These are phyloP conservation scores for Sorex maritimensis DNA, from an alignment of 2,797 vertebrate species.

Conservation along the genomic window DNA sequence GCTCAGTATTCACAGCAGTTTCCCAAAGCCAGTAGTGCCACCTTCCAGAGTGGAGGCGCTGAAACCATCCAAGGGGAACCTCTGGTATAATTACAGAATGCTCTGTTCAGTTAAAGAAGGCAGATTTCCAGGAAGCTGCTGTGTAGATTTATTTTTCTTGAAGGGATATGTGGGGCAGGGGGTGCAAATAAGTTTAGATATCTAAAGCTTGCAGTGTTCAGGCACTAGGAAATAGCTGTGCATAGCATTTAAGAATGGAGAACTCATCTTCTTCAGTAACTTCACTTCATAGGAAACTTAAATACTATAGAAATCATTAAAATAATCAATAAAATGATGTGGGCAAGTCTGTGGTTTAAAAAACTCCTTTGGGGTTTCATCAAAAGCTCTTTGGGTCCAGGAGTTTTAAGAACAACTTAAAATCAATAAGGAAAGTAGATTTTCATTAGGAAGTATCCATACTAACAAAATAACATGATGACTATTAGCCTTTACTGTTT, in stretches of 20 bases:
- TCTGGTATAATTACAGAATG: too few relatives aligned
- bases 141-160: too few relatives aligned
- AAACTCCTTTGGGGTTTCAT: background rate
- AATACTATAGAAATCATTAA: background rate
- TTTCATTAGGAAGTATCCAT: constrained; percentile 30
- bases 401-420: constrained; percentile 6
- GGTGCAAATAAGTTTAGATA: too few relatives aligned
- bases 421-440: background rate
- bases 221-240: background rate
- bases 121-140: too few relatives aligned
- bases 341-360: background rate
- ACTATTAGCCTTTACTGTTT: background rate
- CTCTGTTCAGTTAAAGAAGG: too few relatives aligned
- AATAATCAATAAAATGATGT: background rate
- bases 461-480: background rate
- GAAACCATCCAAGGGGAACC: too few relatives aligned
- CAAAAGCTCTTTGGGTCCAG: background rate
- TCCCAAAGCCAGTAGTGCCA: background rate
- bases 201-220: background rate
- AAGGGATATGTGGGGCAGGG: too few relatives aligned
- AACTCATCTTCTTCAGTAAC: background rate
- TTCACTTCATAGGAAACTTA: background rate
- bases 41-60: too few relatives aligned
- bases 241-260: background rate
- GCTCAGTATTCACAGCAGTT: too few relatives aligned